Conservation (phyloP, 2,888 invertebrate species). For the Agrochola lychnidis region DNA sequence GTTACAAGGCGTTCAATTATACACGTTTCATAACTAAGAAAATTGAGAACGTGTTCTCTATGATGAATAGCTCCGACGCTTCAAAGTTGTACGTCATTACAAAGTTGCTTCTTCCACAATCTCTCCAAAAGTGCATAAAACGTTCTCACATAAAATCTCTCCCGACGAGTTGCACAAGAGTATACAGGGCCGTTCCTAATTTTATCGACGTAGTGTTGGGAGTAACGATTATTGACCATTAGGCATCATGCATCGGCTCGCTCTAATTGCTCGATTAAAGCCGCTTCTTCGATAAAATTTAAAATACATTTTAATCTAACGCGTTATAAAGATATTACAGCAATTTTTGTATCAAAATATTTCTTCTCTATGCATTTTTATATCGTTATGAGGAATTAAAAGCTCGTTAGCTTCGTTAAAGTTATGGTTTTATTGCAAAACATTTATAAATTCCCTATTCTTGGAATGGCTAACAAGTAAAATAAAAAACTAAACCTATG, state of each 20-base stretch:
- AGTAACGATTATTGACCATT: slow-evolving; percentile 81
- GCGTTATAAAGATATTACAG: slow-evolving; percentile 32
- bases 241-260: slow-evolving; percentile 71
- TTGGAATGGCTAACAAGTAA: neutral
- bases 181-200: slow-evolving; percentile 72
- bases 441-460: slow-evolving; percentile 1
- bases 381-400: slow-evolving; percentile 32
- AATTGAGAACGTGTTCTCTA: slow-evolving; percentile 25
- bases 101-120: slow-evolving; percentile 54
- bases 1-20: neutral
- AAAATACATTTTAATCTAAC: slow-evolving; percentile 56
- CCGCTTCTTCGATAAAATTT: slow-evolving; percentile 60
- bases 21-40: slow-evolving; percentile 14
- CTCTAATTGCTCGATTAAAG: slow-evolving; percentile 80
- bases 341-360: slow-evolving; percentile 24
- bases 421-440: slow-evolving; percentile 15
- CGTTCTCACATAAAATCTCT: slow-evolving; percentile 69
- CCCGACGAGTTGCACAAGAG: slow-evolving; percentile 76
- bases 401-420: slow-evolving; percentile 12
- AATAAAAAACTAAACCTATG: neutral
- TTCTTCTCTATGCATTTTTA: neutral
- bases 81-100: slow-evolving; percentile 47
- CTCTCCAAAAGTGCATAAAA: slow-evolving; percentile 67
- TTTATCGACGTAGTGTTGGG: slow-evolving; percentile 80
- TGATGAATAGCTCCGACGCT: slow-evolving; percentile 37